These are phyloP conservation scores for Caenorhabditis virilis DNA, from an alignment of 2,888 invertebrate species.

Conservation along the genomic window DNA sequence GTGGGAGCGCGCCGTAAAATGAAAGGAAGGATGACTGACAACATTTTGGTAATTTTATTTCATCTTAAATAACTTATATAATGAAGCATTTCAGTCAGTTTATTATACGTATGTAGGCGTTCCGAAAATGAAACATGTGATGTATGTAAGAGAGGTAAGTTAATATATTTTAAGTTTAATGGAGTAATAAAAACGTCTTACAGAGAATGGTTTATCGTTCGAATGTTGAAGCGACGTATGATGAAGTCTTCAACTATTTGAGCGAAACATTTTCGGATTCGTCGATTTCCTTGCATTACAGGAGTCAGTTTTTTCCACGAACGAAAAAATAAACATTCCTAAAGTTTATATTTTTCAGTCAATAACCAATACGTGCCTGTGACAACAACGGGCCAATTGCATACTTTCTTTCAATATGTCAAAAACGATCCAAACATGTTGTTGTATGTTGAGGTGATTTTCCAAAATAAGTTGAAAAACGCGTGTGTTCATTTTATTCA, in stretches of 20 bases:
- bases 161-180: not conserved
- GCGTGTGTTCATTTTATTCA: slow-evolving; percentile 1
- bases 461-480: not conserved
- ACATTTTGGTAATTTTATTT: slow-evolving; percentile 12
- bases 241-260: slow-evolving; percentile 23
- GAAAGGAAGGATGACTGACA: slow-evolving; percentile 11
- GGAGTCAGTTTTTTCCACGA: slow-evolving; percentile 9
- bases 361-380: slow-evolving; percentile 22
- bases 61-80: too few relatives aligned
- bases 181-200: slow-evolving; percentile 2
- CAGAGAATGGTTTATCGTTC: slow-evolving; percentile 26
- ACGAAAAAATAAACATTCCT: not conserved
- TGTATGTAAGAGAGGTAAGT: slow-evolving; percentile 29
- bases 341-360: slow-evolving; percentile 3
- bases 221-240: slow-evolving; percentile 28
- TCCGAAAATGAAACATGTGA: slow-evolving; percentile 1
- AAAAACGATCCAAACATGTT: slow-evolving; percentile 17
- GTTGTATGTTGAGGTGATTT: slow-evolving; percentile 27
- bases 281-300: slow-evolving; percentile 26
- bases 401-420: slow-evolving; percentile 25
- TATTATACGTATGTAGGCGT: slow-evolving; percentile 27
- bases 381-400: slow-evolving; percentile 34
- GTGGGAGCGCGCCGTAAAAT: slow-evolving; percentile 6
- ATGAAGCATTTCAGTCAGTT: slow-evolving; percentile 17
- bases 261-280: slow-evolving; percentile 7